Percentiles rank a stretch among this genome's conserved stretches.
Evolutionary conservation across 2,113 vertebrate species (phyloP).

Genomic region (Psittacula cyanocephala): DNA sequence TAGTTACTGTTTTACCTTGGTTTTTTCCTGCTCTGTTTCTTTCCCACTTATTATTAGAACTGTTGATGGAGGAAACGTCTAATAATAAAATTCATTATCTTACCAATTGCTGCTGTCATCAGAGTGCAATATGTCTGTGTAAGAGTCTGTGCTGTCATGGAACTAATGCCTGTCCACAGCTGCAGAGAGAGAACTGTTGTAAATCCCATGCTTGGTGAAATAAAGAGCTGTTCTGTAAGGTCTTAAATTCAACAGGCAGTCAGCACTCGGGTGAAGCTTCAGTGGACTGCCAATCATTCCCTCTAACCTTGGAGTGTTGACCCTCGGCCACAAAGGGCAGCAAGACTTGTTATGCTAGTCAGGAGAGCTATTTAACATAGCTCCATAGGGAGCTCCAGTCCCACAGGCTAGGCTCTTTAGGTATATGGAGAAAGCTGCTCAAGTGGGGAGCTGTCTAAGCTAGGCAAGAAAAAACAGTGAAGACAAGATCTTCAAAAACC

Average conservation of each 20-base stretch:
- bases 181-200: background rate
- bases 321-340: background rate
- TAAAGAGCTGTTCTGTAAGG: background rate
- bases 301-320: background rate
- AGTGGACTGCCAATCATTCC: background rate
- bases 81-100: conserved; percentile 37
- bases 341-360: background rate
- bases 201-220: background rate
- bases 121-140: background rate
- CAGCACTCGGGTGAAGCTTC: background rate
- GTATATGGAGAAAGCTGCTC: background rate
- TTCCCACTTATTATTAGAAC: background rate
- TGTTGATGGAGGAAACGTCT: background rate
- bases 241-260: background rate
- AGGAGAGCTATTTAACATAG: background rate
- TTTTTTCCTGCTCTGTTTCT: background rate
- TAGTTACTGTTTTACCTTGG: background rate
- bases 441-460: background rate
- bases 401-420: background rate
- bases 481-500: background rate
- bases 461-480: background rate
- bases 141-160: background rate
- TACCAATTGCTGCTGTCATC: background rate
- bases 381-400: background rate
- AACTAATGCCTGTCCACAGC: background rate